A percentile compares a stretch with the other conserved stretches of the same genome.
These are phyloP conservation scores for Patiria miniata DNA, from an alignment of 35 echinoderm and acorn worm genomes.

Conservation along the genomic window DNA sequence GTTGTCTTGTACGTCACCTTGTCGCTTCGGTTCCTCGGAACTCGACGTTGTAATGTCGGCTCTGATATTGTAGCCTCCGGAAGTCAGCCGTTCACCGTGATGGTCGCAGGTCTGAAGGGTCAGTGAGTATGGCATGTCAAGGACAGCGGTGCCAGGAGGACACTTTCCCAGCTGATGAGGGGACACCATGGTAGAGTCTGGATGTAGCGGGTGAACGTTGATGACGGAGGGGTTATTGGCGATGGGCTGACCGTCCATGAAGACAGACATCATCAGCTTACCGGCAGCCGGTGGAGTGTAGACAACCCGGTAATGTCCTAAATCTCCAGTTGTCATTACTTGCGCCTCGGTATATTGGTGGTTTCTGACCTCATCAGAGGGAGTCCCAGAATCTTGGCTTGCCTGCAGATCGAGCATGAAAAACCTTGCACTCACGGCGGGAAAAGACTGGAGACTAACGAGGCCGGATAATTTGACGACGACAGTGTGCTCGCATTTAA, in stretches of 20 bases:
- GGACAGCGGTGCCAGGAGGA: background rate
- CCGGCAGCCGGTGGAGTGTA: background rate
- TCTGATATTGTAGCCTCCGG: background rate
- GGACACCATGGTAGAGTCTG: background rate
- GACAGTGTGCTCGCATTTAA: background rate
- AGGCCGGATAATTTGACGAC: background rate
- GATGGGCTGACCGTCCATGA: background rate
- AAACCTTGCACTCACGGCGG: no score
- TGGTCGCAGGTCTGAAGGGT: background rate
- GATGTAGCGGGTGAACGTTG: background rate
- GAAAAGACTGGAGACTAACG: no score
- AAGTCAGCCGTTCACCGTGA: background rate
- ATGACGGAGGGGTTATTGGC: background rate
- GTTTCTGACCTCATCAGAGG: no score
- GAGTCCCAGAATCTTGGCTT: no score
- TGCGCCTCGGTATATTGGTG: background rate
- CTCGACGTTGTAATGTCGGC: no score
- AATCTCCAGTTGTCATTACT: background rate
- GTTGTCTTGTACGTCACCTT: background rate
- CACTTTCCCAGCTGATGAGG: background rate
- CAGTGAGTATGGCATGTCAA: background rate
- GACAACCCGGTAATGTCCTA: background rate
- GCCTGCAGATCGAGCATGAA: no score
- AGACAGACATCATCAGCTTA: background rate
- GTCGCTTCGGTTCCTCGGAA: no score